A percentile compares a stretch with the other conserved stretches of the same genome.
These are phyloP conservation scores for Hirudinaria manillensis DNA, from an alignment of 2,888 invertebrate genomes.

Conservation along the genomic window DNA sequence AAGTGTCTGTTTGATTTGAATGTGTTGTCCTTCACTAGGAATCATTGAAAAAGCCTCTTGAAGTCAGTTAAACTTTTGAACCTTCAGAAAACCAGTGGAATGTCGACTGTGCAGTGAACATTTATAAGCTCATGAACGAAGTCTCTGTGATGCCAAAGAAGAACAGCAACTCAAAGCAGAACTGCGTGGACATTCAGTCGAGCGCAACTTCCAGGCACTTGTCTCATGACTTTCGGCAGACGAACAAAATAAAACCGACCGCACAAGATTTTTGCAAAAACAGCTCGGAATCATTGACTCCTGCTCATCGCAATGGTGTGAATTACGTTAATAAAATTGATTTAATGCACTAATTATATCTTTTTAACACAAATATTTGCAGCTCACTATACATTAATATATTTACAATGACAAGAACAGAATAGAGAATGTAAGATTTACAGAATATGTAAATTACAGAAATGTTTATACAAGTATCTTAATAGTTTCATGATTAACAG, in stretches of 20 bases:
- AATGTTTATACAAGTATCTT: too few relatives aligned
- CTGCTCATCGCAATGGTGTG: too few relatives aligned
- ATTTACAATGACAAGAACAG: too few relatives aligned
- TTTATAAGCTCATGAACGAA: slow-evolving; percentile 31
- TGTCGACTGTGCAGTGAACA: slow-evolving; percentile 29
- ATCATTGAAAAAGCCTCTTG: background rate
- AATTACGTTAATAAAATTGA: too few relatives aligned
- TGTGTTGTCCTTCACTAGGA: background rate
- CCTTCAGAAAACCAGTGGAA: slow-evolving; percentile 32
- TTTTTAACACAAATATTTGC: too few relatives aligned
- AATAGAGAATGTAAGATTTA: too few relatives aligned
- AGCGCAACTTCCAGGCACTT: slow-evolving; percentile 2
- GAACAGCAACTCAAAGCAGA: slow-evolving; percentile 27
- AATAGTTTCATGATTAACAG: too few relatives aligned
- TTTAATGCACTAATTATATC: too few relatives aligned
- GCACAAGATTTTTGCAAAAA: background rate
- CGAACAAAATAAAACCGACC: slow-evolving; percentile 10
- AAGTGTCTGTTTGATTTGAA: background rate
- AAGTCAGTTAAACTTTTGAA: too few relatives aligned
- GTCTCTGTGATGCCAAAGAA: slow-evolving; percentile 29
- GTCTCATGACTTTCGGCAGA: background rate
- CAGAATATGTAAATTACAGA: too few relatives aligned
- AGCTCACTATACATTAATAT: too few relatives aligned
- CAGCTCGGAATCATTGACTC: background rate
- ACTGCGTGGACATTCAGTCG: slow-evolving; percentile 1